Evolutionary conservation across 1,140 invertebrate species (phyloP).

Genomic region (Trachymyrmex cornetzi): DNA sequence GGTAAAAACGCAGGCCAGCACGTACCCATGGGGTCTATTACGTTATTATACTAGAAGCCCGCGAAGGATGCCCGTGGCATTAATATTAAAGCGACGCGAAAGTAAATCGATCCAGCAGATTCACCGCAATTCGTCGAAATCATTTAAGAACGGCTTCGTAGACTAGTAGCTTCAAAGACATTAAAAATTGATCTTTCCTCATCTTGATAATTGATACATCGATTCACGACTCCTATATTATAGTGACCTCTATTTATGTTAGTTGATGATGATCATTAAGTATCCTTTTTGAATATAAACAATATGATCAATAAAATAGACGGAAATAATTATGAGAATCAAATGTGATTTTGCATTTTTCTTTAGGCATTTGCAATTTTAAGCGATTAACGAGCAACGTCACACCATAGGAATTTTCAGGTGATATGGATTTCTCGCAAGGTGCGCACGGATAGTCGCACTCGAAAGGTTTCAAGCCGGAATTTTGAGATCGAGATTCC

Average conservation of each 20-base stretch:
- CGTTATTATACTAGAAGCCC: conserved; percentile 80
- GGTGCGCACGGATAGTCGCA: conserved; percentile 44
- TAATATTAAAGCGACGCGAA: conserved; percentile 82
- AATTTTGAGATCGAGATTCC: conserved; percentile 73
- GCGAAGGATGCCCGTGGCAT: conserved; percentile 75
- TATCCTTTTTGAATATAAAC: background rate
- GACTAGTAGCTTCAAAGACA: background rate
- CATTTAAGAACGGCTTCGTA: background rate
- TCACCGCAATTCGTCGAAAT: conserved; percentile 16
- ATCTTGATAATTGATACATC: background rate
- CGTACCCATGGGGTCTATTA: conserved; percentile 69
- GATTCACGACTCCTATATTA: conserved; percentile 20
- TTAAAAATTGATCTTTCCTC: background rate
- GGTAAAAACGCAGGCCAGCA: conserved; percentile 60
- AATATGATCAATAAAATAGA: background rate
- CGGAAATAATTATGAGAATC: conserved; percentile 1
- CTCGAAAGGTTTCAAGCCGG: conserved; percentile 69
- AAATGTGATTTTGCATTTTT: background rate
- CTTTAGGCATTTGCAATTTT: background rate
- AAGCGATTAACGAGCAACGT: background rate
- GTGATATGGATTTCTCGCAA: conserved; percentile 16
- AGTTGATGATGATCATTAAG: background rate
- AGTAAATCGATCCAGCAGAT: conserved; percentile 56
- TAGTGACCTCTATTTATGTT: background rate
- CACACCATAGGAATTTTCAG: conserved; percentile 18